Evolutionary conservation across 2,113 vertebrate genomes (phyloP).

Genomic region (Percopsis transmontana): DNA sequence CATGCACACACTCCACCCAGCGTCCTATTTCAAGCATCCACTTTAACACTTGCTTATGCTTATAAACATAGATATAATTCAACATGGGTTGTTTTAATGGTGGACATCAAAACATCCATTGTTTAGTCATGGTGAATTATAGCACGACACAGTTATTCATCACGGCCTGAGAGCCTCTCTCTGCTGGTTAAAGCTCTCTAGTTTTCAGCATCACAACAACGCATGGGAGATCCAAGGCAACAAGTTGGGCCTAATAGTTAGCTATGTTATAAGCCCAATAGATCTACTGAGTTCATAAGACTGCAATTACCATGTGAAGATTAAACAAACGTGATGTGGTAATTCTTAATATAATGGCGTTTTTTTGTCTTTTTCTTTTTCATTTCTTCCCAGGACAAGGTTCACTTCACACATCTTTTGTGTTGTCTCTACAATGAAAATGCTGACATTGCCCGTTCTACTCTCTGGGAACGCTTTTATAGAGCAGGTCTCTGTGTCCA

Average conservation of each 20-base stretch:
- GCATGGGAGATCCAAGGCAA: constrained; percentile 49
- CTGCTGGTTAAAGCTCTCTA: constrained; percentile 58
- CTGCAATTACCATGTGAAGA: not conserved
- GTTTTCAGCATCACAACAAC: constrained; percentile 34
- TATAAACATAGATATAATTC: not conserved
- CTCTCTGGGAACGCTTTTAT: constrained; percentile 55
- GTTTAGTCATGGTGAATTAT: constrained; percentile 31
- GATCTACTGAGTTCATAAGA: not conserved
- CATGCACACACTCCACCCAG: not conserved
- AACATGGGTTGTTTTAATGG: constrained; percentile 3
- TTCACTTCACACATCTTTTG: constrained; percentile 53
- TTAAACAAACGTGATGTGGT: not conserved
- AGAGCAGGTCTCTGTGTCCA: constrained; percentile 52
- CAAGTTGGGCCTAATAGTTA: constrained; percentile 22
- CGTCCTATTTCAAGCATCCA: not conserved
- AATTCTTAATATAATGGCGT: not conserved
- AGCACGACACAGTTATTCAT: constrained; percentile 62
- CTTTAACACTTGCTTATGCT: not conserved
- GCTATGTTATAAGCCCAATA: not conserved
- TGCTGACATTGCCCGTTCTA: constrained; percentile 58
- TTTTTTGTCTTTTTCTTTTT: not conserved
- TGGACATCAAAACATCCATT: constrained; percentile 6
- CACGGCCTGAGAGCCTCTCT: constrained; percentile 62
- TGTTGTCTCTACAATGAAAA: constrained; percentile 27
- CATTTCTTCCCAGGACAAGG: constrained; percentile 41